Base-by-base conservation (phyloP, 2,113 vertebrate genomes). In the Otolemur garnettii region DNA sequence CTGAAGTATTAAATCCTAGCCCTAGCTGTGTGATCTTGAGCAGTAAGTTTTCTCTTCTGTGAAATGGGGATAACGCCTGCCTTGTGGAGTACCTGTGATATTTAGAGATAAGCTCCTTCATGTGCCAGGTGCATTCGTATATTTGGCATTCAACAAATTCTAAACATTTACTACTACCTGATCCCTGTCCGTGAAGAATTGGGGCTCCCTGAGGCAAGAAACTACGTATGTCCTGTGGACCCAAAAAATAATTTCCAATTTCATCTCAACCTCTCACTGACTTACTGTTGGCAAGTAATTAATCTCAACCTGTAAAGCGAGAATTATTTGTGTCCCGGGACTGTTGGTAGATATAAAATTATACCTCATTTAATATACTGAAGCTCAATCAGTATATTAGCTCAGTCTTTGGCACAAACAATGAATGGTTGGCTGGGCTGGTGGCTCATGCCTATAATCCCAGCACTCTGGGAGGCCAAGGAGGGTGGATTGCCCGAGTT, bases 261-360 rank as follows among this genome's bases (percentile, higher is more conserved):
- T 88, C 77, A 82, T 88, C n/a, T 38, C 57, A 64, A 42, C 66
- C 57, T 89, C 68, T 62, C 53, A 71, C 14, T 33, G 69, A 84
- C 60, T 84, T 85, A n/a, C 55, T 6, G 10, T 28, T 64, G 18
- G 24, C 68, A 90, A 83, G 30, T 50, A 75, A 77, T 45, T 17
- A 90, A 90, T 77, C 35, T 69, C 60, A 77, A 30, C 28, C 93
- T 90, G 4, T 45, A 90, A 94, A 38, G 69, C 57, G 24, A 90
- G 78, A 77, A 84, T 59, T 45, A 59, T 42, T 15, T 81, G 18
- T 62, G 71, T 50, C 57, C 62, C 38, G 38, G 53, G 24, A 42
- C 38, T 79, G 14, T 42, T 55, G 50, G 15, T 68, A 38, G 74
- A 60, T 71, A 62, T 91, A 79, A 85, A 85, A 62, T 28, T 69